Evolutionary conservation across 1,140 invertebrate genomes (phyloP), one percentile per base, ranked within the genome.

Genomic region (Camponotus pennsylvanicus): DNA sequence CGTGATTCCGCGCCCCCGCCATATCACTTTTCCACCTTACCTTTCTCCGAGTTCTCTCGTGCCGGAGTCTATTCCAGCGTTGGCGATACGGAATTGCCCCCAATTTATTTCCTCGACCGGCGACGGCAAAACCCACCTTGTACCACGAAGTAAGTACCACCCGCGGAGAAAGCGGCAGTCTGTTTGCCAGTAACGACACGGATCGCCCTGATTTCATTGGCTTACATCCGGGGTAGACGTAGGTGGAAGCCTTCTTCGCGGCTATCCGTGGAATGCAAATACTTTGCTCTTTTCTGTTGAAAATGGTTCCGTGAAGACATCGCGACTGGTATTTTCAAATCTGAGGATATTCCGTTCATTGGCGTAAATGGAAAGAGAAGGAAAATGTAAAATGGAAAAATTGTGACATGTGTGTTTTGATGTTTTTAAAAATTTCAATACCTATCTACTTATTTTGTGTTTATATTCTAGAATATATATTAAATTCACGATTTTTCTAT

Each of bases 161-260:
- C 78, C 66, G 40, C 69, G 55, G 42, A 75, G 69, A 83, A 83
- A 75, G 69, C 79, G 40, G 67, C 69, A 71, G 78, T 80, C 78
- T 80, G 66, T 80, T 80, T 80, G 78, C 78, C 78, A 52, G 66
- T 80, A 80, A 80, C 66, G 78, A 80, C 49, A 42, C 78, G 66
- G 66, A 4, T 71, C 66, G 66, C 49, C 66, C 66, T 70, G 77
- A 37, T 57, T 71, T 45, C 66, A 13, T 37, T 13, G 34, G 59
- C 66, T 80, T 80, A 71, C 49, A 80, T 80, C 49, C 78, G 61
- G 49, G 42, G 37, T 34, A 63, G 34, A 45, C 45, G 8, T 13
- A 8, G 42, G 42, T 45, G 11, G 42, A 45, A 45, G 21, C 49
- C 66, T 71, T 55, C 61, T n/a, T 34, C 34, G 37, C 34, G 37